Conservation (phyloP, 2,113 vertebrate genomes). For the Pitta sordida region DNA sequence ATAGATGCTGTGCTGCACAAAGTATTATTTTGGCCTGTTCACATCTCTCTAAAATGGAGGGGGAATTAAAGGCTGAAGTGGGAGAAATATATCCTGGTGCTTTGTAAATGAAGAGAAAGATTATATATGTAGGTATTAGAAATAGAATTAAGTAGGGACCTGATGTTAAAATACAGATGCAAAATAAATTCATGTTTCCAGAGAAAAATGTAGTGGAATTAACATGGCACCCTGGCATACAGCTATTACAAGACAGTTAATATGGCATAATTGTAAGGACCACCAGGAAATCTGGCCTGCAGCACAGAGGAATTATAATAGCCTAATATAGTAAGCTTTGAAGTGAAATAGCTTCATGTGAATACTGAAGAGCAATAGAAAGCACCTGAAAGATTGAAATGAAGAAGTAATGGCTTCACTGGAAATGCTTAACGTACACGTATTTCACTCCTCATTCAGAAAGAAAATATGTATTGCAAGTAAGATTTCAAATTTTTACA, state of each 20-base stretch:
- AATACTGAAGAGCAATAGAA: slow-evolving; percentile 6
- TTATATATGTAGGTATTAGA: not conserved
- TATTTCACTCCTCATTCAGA: not conserved
- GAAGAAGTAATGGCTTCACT: not conserved
- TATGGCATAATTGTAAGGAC: not conserved
- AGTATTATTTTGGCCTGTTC: not conserved
- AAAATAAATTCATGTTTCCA: not conserved
- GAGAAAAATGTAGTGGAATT: not conserved
- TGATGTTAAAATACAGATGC: not conserved
- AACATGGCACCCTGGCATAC: not conserved
- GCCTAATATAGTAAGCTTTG: not conserved
- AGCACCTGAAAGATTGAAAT: not conserved
- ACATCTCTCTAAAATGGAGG: not conserved
- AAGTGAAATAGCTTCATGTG: not conserved
- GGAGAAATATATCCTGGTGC: not conserved
- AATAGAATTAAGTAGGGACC: not conserved
- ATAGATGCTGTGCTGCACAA: not conserved
- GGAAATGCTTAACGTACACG: not conserved
- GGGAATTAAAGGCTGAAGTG: not conserved
- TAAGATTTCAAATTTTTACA: not conserved
- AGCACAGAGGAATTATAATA: slow-evolving; percentile 18
- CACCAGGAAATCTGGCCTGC: slow-evolving; percentile 24
- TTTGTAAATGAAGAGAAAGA: not conserved
- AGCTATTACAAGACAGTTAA: slow-evolving; percentile 1
- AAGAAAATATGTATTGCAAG: not conserved